These are phyloP conservation scores for Ivindomyrus marchei DNA, from an alignment of 2,113 vertebrate species.

Conservation along the genomic window DNA sequence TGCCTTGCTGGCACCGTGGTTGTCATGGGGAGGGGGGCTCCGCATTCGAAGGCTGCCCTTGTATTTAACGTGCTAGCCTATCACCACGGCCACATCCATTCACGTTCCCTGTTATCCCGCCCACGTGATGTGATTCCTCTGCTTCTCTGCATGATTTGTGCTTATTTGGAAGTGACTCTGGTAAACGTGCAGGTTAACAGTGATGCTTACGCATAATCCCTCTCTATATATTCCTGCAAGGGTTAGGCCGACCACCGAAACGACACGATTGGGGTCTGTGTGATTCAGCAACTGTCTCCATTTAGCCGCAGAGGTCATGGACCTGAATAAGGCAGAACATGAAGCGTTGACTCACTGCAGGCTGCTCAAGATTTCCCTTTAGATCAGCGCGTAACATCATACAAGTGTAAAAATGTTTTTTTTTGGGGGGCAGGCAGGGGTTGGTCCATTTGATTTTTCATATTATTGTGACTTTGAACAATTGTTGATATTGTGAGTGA, in stretches of 20 bases:
- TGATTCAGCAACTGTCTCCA: background rate
- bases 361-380: background rate
- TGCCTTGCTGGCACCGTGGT: conserved; percentile 57
- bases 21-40: conserved; percentile 59
- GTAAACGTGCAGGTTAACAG: background rate
- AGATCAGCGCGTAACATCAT: background rate
- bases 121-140: background rate
- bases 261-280: background rate
- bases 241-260: background rate
- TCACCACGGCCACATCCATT: background rate
- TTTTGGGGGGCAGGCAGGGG: background rate
- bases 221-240: background rate
- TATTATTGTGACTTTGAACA: background rate
- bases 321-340: background rate
- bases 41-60: background rate
- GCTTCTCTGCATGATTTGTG: background rate
- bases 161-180: background rate
- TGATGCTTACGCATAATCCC: background rate
- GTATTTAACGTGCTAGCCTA: background rate
- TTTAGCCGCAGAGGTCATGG: background rate
- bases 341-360: background rate
- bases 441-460: background rate
- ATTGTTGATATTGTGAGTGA: background rate
- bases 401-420: background rate
- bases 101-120: background rate